A percentile compares a stretch with the other conserved stretches of the same genome.
Evolutionary conservation across 2,113 vertebrate genomes (phyloP).

Genomic region (Scatophagus argus): DNA sequence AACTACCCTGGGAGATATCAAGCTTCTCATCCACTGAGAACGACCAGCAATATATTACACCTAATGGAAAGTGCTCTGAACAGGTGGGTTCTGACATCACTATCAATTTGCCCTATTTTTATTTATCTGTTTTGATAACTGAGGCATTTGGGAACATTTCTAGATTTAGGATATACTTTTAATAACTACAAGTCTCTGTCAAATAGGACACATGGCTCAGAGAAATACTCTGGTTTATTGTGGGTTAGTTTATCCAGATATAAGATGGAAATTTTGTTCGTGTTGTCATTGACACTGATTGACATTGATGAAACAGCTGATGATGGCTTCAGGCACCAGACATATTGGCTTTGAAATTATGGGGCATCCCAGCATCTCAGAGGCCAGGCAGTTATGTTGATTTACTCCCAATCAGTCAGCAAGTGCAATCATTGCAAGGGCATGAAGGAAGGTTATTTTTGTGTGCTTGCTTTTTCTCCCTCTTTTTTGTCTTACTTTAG

Average conservation of each 20-base stretch:
- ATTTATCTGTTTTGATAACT: conserved; percentile 22
- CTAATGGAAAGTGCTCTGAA: conserved; percentile 73
- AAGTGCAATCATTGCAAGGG: conserved; percentile 6
- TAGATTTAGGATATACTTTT: background rate
- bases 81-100: conserved; percentile 83
- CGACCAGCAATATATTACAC: conserved; percentile 56
- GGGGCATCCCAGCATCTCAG: conserved; percentile 6
- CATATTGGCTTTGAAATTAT: conserved; percentile 31
- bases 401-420: conserved; percentile 23
- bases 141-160: background rate
- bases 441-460: background rate
- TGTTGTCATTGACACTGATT: conserved; percentile 17
- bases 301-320: conserved; percentile 25
- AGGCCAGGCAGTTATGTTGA: conserved; percentile 8
- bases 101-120: background rate
- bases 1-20: conserved; percentile 92
- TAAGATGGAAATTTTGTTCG: background rate
- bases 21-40: conserved; percentile 70
- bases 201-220: background rate
- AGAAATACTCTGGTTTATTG: background rate
- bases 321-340: background rate
- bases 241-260: background rate
- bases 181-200: background rate
- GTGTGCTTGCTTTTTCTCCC: background rate
- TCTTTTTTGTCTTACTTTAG: background rate